Conservation (phyloP, 2,797 vertebrate genomes). For the Danio aesculapii region DNA sequence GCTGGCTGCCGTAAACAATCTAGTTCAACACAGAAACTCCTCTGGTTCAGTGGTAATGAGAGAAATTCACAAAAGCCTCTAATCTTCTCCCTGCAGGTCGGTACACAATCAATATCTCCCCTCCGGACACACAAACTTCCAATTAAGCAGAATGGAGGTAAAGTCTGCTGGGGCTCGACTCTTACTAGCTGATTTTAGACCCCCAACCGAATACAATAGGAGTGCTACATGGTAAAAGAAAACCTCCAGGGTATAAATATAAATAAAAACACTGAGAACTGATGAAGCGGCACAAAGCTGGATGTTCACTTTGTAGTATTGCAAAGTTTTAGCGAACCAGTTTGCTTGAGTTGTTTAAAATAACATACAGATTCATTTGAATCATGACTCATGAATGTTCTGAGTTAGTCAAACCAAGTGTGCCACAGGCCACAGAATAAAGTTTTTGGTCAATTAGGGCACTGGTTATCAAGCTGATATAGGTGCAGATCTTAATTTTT, state of each 20-base stretch:
- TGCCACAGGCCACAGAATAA: no score
- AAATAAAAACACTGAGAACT: background rate
- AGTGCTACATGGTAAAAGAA: constrained; percentile 5
- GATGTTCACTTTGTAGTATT: background rate
- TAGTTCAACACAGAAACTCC: constrained; percentile 26
- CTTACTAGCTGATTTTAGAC: constrained; percentile 20
- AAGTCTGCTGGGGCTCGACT: constrained; percentile 17
- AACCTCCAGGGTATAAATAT: constrained; percentile 6
- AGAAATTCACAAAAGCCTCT: constrained; percentile 27
- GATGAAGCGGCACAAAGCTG: background rate
- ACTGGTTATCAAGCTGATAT: no score
- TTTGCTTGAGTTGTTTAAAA: background rate
- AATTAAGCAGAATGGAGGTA: constrained; percentile 42
- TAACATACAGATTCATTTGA: background rate
- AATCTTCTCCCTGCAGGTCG: constrained; percentile 31
- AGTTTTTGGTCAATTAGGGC: no score
- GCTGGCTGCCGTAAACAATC: constrained; percentile 5
- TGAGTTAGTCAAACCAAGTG: no score
- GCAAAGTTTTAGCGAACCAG: background rate
- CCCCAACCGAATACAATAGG: background rate
- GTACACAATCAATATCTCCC: constrained; percentile 37
- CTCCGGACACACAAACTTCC: constrained; percentile 33
- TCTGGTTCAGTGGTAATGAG: constrained; percentile 31
- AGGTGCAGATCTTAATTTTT: no score
- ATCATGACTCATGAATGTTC: background rate